These are phyloP conservation scores for Pangasius sanitwongsei DNA, from an alignment of 2,797 vertebrate genomes.

Conservation along the genomic window DNA sequence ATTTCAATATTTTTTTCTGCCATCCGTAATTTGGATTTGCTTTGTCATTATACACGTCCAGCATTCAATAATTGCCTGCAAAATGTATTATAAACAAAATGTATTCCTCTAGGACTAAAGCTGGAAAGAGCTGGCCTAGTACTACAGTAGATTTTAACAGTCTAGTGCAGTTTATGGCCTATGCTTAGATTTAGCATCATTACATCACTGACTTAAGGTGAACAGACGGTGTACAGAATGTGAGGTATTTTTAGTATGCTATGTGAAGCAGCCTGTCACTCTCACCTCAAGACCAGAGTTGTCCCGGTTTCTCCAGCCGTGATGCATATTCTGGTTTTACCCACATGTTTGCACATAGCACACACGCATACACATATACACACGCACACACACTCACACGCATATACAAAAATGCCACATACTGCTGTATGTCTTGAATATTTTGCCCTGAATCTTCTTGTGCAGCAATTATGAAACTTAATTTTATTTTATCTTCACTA, in stretches of 20 bases:
- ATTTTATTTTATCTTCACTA: not conserved
- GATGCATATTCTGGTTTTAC: slow-evolving; percentile 6
- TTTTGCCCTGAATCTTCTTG: not conserved
- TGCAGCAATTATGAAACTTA: not conserved
- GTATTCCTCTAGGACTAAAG: not conserved
- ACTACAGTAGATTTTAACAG: not conserved
- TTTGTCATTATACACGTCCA: not conserved
- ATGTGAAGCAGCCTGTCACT: slow-evolving; percentile 26
- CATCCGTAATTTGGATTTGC: not conserved
- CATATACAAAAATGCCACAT: not conserved
- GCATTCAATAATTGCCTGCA: not conserved
- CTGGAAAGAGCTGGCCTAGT: not conserved
- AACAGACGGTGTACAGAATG: not conserved
- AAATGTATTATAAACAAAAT: not conserved
- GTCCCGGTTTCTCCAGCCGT: slow-evolving; percentile 15
- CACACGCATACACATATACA: slow-evolving; percentile 7
- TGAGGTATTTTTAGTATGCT: slow-evolving; percentile 26
- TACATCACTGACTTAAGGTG: slow-evolving; percentile 31
- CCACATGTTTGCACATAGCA: not conserved
- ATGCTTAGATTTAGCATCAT: slow-evolving; percentile 15
- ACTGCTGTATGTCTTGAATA: not conserved
- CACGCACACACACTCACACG: not conserved
- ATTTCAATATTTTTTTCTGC: not conserved
- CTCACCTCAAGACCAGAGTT: slow-evolving; percentile 10
- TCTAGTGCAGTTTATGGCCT: not conserved